phyloP scores from a whole-genome alignment of 2,888 invertebrate genomes.

The Macrosiphum euphorbiae region DNA sequence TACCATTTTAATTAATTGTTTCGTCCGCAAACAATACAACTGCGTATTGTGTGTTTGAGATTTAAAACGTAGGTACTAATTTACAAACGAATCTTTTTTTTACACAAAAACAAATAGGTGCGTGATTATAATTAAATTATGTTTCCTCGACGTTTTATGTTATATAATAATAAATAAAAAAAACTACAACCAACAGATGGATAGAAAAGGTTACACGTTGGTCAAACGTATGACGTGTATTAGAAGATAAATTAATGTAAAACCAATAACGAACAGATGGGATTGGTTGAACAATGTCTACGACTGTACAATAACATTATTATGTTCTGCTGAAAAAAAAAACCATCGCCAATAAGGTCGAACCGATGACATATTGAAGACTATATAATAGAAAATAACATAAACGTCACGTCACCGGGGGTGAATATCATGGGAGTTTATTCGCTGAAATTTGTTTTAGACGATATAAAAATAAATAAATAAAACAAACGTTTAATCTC shows the following conservation, averaged over 20 bases:
- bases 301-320: background rate
- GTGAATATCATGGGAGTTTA: background rate
- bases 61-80: background rate
- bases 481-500: constrained; percentile 46
- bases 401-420: background rate
- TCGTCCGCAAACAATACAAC: background rate
- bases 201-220: background rate
- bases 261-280: background rate
- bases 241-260: background rate
- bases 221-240: background rate
- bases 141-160: background rate
- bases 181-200: background rate
- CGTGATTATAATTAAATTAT: background rate
- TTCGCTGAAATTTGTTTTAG: constrained; percentile 23
- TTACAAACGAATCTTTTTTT: background rate
- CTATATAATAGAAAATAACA: background rate
- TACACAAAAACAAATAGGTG: background rate
- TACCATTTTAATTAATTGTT: constrained; percentile 17
- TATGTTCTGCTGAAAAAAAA: background rate
- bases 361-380: background rate
- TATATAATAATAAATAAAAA: background rate
- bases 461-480: constrained; percentile 30
- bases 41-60: background rate
- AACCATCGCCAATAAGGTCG: background rate
- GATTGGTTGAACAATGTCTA: background rate